Percentiles rank a stretch among this genome's conserved stretches.
Conservation (phyloP, 2,888 invertebrate genomes). For the Volucella bombylans region DNA sequence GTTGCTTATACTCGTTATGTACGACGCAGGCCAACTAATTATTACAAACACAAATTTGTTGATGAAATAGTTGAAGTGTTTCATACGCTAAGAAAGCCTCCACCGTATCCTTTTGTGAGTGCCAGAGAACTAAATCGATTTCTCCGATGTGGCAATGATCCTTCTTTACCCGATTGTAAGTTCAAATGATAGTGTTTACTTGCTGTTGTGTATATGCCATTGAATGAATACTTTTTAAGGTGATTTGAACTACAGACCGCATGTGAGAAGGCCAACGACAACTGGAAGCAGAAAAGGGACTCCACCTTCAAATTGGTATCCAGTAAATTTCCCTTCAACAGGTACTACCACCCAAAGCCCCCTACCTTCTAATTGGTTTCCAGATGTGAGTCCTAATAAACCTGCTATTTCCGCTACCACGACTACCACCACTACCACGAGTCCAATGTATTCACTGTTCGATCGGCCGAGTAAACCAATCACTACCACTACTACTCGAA, state of each 20-base stretch:
- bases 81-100: conserved; percentile 65
- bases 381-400: too few relatives aligned
- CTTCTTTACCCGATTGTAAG: conserved; percentile 76
- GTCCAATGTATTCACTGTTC: not conserved
- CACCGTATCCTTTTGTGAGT: conserved; percentile 52
- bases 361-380: too few relatives aligned
- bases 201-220: not conserved
- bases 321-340: too few relatives aligned
- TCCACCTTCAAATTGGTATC: too few relatives aligned
- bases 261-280: too few relatives aligned
- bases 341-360: too few relatives aligned
- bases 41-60: conserved; percentile 69
- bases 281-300: too few relatives aligned
- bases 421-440: conserved; percentile 10
- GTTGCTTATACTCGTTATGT: conserved; percentile 75
- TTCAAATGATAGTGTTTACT: conserved; percentile 1
- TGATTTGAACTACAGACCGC: too few relatives aligned
- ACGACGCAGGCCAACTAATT: conserved; percentile 69
- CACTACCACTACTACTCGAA: conserved; percentile 10
- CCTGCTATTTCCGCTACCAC: not conserved
- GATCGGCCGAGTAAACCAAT: not conserved
- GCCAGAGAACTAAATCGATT: conserved; percentile 76
- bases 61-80: conserved; percentile 77
- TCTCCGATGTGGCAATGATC: conserved; percentile 77
- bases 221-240: not conserved